Conservation (phyloP, 2,113 vertebrate genomes). For the Calypte anna region DNA sequence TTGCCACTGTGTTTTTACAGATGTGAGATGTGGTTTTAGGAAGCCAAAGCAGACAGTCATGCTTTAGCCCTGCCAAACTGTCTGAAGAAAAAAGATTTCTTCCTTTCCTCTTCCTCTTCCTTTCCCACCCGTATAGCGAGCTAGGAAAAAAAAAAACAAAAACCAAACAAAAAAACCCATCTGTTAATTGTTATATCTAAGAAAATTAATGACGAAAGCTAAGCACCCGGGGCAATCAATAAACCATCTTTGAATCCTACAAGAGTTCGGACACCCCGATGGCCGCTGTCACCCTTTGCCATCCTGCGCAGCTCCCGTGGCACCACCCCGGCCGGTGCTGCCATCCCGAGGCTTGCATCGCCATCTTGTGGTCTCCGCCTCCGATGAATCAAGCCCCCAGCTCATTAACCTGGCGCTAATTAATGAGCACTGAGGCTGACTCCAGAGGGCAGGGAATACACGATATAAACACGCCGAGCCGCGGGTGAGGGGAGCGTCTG, state of each 20-base stretch:
- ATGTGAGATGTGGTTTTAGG: background rate
- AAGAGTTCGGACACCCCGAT: fast-evolving
- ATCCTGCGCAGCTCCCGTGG: fast-evolving
- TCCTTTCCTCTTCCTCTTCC: background rate
- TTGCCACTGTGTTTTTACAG: constrained; percentile 42
- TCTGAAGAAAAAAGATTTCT: background rate
- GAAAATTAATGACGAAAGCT: background rate
- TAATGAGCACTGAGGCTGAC: background rate
- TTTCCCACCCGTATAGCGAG: background rate
- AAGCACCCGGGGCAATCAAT: background rate
- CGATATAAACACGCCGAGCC: fast-evolving
- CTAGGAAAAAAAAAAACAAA: background rate
- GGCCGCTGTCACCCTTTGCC: background rate
- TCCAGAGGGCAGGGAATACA: background rate
- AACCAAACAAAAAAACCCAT: too few species aligned
- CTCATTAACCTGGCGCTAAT: background rate
- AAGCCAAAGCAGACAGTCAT: background rate
- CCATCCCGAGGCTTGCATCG: constrained; percentile 5
- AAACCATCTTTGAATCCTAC: background rate
- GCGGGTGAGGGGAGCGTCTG: background rate
- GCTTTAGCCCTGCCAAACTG: background rate
- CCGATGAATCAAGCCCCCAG: background rate
- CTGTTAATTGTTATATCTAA: background rate
- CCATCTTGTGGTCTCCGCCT: constrained; percentile 52
- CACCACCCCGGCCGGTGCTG: background rate